These are phyloP conservation scores for Paelopatides confundens DNA, from an alignment of 53 echinoderm and acorn worm genomes.

Conservation along the genomic window DNA sequence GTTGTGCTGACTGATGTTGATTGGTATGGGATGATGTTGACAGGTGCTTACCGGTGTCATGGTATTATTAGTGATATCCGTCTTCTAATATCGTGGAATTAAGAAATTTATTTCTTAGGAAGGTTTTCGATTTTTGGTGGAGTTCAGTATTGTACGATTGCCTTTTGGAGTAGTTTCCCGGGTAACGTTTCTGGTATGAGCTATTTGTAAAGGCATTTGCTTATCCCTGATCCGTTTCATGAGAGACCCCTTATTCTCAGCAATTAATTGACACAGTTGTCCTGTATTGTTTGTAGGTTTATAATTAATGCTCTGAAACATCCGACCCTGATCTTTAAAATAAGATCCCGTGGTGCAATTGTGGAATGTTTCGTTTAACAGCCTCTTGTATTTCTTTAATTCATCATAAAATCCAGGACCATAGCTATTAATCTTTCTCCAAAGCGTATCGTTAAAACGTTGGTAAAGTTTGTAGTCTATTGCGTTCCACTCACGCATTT, in stretches of 20 bases:
- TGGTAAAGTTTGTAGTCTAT: slow-evolving; percentile 71
- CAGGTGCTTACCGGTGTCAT: no score
- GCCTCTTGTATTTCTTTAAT: slow-evolving; percentile 58
- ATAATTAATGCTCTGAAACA: slow-evolving; percentile 60
- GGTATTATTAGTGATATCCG: no score
- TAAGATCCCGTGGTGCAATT: slow-evolving; percentile 62
- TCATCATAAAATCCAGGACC: slow-evolving; percentile 69
- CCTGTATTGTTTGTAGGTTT: slow-evolving; percentile 46
- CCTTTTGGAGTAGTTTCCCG: no score
- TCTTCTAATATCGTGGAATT: no score
- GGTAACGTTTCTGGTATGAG: no score
- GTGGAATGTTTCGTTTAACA: slow-evolving; percentile 52
- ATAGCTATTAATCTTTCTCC: slow-evolving; percentile 74
- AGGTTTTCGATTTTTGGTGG: no score
- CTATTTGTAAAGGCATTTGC: no score
- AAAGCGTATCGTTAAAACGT: slow-evolving; percentile 76
- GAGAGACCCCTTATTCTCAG: slow-evolving; percentile 34
- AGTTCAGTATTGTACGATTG: no score
- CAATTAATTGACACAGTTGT: slow-evolving; percentile 51
- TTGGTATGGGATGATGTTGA: no score
- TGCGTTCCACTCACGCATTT: slow-evolving; percentile 83
- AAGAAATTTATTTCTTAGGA: no score
- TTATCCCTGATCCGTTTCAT: not conserved
- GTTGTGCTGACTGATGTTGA: no score
- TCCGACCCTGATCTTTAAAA: slow-evolving; percentile 62